phyloP scores from a whole-genome alignment of 2,797 vertebrate genomes.

The Synaphobranchus kaupii region DNA sequence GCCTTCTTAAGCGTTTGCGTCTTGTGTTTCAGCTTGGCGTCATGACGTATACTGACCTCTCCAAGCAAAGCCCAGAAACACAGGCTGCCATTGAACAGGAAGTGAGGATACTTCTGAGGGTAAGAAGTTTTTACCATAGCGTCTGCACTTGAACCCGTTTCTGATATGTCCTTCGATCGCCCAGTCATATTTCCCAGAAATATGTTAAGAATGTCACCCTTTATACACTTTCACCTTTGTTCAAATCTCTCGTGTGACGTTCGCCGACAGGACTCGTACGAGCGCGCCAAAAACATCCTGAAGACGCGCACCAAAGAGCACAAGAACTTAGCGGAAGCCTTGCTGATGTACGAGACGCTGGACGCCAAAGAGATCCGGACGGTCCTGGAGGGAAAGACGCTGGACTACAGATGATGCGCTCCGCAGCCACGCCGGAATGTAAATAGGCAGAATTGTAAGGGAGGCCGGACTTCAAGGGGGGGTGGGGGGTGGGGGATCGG shows the following conservation, averaged over 20 bases:
- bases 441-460: constrained; percentile 62
- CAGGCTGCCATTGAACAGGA: constrained; percentile 95
- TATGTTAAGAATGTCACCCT: neutral
- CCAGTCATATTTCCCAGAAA: neutral
- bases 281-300: constrained; percentile 88
- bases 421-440: constrained; percentile 60
- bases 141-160: neutral
- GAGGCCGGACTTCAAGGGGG: neutral
- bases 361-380: constrained; percentile 95
- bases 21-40: constrained; percentile 86
- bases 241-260: neutral
- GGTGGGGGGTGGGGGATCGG: too few species aligned
- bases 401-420: constrained; percentile 83
- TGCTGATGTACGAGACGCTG: constrained; percentile 93
- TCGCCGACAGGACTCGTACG: constrained; percentile 85
- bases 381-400: constrained; percentile 89
- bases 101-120: constrained; percentile 87
- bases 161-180: neutral
- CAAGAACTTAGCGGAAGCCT: constrained; percentile 91
- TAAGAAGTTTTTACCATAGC: constrained; percentile 56
- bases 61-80: constrained; percentile 90
- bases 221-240: neutral
- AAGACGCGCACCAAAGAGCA: constrained; percentile 92
- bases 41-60: constrained; percentile 90
- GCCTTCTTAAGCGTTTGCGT: neutral